Percentiles rank a stretch among this genome's conserved stretches.
Conservation (phyloP, 1,140 invertebrate genomes). For the Aphaenogaster rudis region DNA sequence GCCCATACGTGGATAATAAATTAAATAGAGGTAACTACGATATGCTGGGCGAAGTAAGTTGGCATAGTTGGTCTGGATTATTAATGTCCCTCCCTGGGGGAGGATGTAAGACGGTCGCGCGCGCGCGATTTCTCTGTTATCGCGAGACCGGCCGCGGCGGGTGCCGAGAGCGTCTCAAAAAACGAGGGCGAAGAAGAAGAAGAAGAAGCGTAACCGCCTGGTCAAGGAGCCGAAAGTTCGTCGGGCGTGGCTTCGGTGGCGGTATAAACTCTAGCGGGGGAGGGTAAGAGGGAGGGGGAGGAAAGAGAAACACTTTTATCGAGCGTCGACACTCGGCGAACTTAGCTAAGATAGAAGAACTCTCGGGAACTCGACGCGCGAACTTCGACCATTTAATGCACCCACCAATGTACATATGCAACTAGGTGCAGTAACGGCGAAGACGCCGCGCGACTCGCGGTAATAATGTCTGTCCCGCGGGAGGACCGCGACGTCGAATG, state of each 20-base stretch:
- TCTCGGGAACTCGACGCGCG: conserved; percentile 74
- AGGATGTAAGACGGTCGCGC: conserved; percentile 40
- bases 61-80: conserved; percentile 57
- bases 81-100: conserved; percentile 60
- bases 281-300: neutral
- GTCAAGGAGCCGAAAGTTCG: conserved; percentile 73
- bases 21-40: conserved; percentile 56
- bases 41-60: conserved; percentile 51
- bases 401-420: conserved; percentile 66
- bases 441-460: conserved; percentile 31
- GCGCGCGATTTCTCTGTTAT: conserved; percentile 68
- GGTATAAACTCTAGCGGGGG: conserved; percentile 68
- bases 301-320: conserved; percentile 85
- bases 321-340: conserved; percentile 80
- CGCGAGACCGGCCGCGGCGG: conserved; percentile 9
- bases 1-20: conserved; percentile 47
- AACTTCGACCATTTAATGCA: conserved; percentile 82
- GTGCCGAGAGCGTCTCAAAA: conserved; percentile 52
- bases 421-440: conserved; percentile 52
- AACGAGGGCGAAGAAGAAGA: conserved; percentile 53
- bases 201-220: conserved; percentile 63
- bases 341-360: conserved; percentile 81
- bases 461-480: conserved; percentile 56
- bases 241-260: conserved; percentile 63
- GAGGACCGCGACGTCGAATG: conserved; percentile 43